Conservation (phyloP, 2,888 invertebrate genomes). For the Tuta absoluta region DNA sequence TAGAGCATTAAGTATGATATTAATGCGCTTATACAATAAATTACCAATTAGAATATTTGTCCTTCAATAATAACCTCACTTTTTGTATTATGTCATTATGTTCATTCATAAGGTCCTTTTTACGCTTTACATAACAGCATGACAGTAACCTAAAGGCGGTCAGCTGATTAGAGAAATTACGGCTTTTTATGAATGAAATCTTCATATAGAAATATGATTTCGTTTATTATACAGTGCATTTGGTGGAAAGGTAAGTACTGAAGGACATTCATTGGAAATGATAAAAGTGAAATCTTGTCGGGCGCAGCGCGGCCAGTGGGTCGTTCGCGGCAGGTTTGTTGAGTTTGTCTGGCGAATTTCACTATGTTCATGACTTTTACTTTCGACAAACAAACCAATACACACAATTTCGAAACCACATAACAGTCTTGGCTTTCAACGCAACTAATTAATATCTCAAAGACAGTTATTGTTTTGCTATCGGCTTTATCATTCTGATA, state of each 20-base stretch:
- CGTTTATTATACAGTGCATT: slow-evolving; percentile 21
- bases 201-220: slow-evolving; percentile 34
- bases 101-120: slow-evolving; percentile 47
- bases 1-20: slow-evolving; percentile 10
- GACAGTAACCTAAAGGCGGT: slow-evolving; percentile 56
- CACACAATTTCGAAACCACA: slow-evolving; percentile 36
- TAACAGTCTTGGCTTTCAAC: background rate
- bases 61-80: slow-evolving; percentile 19
- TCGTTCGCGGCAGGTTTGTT: slow-evolving; percentile 69
- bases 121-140: slow-evolving; percentile 55
- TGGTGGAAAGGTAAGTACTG: slow-evolving; percentile 34
- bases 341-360: slow-evolving; percentile 71
- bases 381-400: slow-evolving; percentile 61
- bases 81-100: slow-evolving; percentile 37
- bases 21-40: background rate
- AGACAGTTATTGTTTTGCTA: background rate
- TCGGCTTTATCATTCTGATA: slow-evolving; percentile 2
- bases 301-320: slow-evolving; percentile 58
- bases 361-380: slow-evolving; percentile 71
- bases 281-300: slow-evolving; percentile 76
- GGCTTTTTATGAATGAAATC: slow-evolving; percentile 27
- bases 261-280: slow-evolving; percentile 56
- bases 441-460: background rate
- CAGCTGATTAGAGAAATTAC: slow-evolving; percentile 47
- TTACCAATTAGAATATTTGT: background rate